Base-by-base conservation (phyloP, 2,797 vertebrate species). In the Synanceia verrucosa region DNA sequence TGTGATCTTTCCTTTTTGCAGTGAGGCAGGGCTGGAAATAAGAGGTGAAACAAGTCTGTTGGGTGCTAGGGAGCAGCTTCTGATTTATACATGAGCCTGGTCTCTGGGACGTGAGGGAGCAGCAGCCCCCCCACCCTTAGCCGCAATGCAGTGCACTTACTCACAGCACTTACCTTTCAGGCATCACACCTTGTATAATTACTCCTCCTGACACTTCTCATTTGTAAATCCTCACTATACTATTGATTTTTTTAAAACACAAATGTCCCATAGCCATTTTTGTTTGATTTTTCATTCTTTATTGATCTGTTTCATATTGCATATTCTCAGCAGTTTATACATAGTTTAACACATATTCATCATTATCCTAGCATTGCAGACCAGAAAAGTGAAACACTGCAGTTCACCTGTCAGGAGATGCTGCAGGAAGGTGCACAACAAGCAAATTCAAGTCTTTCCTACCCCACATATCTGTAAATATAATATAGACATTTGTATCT, bases 271-370 rank as follows among this genome's bases (percentile, higher is more conserved):
- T 16, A 68, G n/a, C 50, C 6, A 34, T 4, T 47, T 52, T 18
- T 21, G 41, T 73, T 76, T 81, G 24, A 73, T 85, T 71, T 81
- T 73, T 62, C 58, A 47, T 59, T 73, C 71, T 92, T 91, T 93
- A 91, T 93, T 91, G 70, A 65, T 87, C 68, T 65, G 81, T 88
- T 91, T 90, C 74, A 77, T 89, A 76, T 91, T 93, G 90, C 93
- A 93, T 91, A 86, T 84, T 91, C 81, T 91, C 85, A 89, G 88
- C 90, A 92, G 88, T 88, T 85, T 81, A 87, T 89, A 92, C 89
- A 92, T 43, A 43, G 39, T 43, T n/a, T 85, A 91, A 88, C 91
- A 92, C 85, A 47, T 61, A 90, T 79, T 92, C 88, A 88, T 84
- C 81, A 61, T 86, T 81, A 79, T 83, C 79, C 61, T 88, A 90